Percentiles rank a stretch among this genome's conserved stretches.
These are phyloP conservation scores for Limnephilus auricula DNA, from an alignment of 2,888 invertebrate genomes.

Conservation along the genomic window DNA sequence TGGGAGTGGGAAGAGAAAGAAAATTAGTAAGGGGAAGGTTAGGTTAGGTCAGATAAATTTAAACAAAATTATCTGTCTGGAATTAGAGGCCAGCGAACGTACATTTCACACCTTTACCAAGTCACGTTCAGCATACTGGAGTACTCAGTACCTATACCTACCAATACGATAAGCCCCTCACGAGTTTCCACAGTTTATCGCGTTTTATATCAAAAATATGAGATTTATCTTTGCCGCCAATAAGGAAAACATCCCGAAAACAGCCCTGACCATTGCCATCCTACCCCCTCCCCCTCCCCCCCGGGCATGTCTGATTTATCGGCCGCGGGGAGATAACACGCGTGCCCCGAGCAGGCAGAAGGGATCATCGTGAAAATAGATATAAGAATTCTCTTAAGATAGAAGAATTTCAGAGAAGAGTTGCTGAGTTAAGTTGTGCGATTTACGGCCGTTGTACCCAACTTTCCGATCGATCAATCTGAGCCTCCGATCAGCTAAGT, in stretches of 20 bases:
- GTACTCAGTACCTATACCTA: background rate
- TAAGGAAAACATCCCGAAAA: slow-evolving; percentile 23
- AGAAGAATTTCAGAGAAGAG: background rate
- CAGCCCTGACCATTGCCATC: background rate
- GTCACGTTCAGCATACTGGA: background rate
- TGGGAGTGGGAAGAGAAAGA: no score
- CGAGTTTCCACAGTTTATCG: slow-evolving; percentile 35
- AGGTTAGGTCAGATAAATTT: no score
- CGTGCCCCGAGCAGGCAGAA: background rate
- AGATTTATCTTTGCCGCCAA: slow-evolving; percentile 37
- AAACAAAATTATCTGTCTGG: no score
- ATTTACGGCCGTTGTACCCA: no score
- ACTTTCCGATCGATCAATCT: no score
- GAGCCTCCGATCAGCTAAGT: no score
- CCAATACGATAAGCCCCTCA: background rate
- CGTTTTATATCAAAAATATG: slow-evolving; percentile 36
- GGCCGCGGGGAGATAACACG: slow-evolving; percentile 4
- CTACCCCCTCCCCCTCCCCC: no score
- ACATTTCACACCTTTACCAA: background rate
- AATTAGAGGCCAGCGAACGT: background rate
- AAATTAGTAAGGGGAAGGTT: no score
- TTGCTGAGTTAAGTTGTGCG: background rate
- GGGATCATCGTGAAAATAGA: slow-evolving; percentile 26
- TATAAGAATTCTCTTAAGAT: background rate
- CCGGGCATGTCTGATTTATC: slow-evolving; percentile 29